phyloP scores from a whole-genome alignment of 2,888 invertebrate species.

The Tolmerus cingulatus region DNA sequence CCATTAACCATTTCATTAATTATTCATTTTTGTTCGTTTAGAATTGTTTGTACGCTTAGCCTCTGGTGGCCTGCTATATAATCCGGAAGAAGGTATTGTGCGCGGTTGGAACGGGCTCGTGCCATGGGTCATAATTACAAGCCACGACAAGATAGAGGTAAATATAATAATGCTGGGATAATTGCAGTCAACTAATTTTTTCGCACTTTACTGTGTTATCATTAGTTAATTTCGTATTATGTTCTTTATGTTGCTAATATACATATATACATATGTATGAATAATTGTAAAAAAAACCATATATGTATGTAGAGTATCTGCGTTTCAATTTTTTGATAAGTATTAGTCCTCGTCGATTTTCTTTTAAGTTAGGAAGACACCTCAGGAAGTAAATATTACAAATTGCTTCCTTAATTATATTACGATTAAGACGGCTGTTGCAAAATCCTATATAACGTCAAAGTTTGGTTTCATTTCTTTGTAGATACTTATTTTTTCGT shows the following conservation, averaged over 20 bases:
- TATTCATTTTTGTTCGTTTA: conserved; percentile 46
- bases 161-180: conserved; percentile 36
- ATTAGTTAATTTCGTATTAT: not conserved
- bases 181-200: not conserved
- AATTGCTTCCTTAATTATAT: not conserved
- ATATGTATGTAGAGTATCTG: not conserved
- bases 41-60: conserved; percentile 52
- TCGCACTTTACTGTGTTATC: not conserved
- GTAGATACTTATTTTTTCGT: too few species aligned
- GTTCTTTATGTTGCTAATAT: not conserved
- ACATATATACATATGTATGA: not conserved
- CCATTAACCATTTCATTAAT: conserved; percentile 18
- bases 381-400: not conserved
- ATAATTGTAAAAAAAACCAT: not conserved
- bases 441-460: too few species aligned
- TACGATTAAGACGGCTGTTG: not conserved
- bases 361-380: not conserved
- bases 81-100: conserved; percentile 51
- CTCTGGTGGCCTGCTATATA: conserved; percentile 50
- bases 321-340: not conserved
- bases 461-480: too few species aligned
- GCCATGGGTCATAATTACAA: conserved; percentile 52
- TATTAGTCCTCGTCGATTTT: not conserved
- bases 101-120: conserved; percentile 51
- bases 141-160: conserved; percentile 52